Evolutionary conservation across 2,797 vertebrate genomes (phyloP).

Genomic region (Microhierax caerulescens): DNA sequence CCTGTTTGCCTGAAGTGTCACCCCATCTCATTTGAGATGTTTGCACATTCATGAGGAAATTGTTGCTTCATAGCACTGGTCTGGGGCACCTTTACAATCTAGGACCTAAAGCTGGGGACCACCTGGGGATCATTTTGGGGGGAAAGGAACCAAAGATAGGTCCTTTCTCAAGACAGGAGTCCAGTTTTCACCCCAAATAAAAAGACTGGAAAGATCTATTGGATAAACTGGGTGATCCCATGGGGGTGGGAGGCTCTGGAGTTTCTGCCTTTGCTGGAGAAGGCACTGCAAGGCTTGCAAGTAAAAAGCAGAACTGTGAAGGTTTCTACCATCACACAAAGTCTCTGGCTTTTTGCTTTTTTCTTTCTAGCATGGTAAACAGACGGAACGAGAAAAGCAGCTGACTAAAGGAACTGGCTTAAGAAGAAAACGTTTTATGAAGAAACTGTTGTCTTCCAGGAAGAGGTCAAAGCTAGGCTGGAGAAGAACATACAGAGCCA

Average conservation of each 20-base stretch:
- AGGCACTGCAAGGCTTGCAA: neutral
- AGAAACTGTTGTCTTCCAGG: neutral
- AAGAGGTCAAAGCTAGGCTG: neutral
- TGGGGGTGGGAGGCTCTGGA: neutral
- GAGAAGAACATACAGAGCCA: neutral
- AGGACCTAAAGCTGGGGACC: neutral
- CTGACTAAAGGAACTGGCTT: conserved; percentile 18
- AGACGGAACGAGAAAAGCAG: neutral
- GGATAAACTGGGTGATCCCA: neutral
- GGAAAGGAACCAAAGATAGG: neutral
- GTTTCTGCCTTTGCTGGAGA: neutral
- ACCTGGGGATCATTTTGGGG: neutral
- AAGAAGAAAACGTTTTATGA: neutral
- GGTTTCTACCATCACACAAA: neutral
- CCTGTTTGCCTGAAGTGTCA: neutral
- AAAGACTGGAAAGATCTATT: neutral
- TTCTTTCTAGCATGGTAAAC: neutral
- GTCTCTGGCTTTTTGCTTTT: neutral
- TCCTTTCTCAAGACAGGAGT: neutral
- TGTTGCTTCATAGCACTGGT: neutral
- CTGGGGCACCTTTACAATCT: neutral
- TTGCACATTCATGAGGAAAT: neutral
- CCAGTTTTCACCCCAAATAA: neutral
- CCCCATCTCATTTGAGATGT: neutral
- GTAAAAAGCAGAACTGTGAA: neutral